A percentile compares a stretch with the other conserved stretches of the same genome.
These are phyloP conservation scores for Limenitis camilla DNA, from an alignment of 2,888 invertebrate species.

Conservation along the genomic window DNA sequence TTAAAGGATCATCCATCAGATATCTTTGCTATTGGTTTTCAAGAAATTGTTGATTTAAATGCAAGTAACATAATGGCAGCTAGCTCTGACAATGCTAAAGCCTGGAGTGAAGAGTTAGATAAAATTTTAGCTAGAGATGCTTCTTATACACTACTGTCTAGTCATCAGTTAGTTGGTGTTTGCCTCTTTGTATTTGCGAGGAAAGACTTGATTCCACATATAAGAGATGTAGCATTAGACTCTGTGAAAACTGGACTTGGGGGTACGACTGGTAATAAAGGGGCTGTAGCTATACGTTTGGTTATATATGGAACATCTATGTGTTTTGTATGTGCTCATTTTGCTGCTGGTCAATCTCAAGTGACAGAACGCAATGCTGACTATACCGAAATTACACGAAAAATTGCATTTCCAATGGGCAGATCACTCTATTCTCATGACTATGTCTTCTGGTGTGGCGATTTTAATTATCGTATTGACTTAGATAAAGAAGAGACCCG, in stretches of 20 bases:
- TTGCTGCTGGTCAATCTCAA: constrained; percentile 99
- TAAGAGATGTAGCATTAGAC: constrained; percentile 95
- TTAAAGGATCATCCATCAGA: constrained; percentile 82
- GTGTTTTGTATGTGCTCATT: constrained; percentile 98
- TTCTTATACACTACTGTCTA: constrained; percentile 91
- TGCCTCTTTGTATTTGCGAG: constrained; percentile 96
- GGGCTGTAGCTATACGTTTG: constrained; percentile 94
- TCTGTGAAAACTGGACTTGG: constrained; percentile 98
- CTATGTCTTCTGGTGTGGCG: constrained; percentile 99
- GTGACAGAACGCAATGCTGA: constrained; percentile 96
- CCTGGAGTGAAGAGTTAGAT: constrained; percentile 96
- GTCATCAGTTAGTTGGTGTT: constrained; percentile 97
- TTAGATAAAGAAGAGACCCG: constrained; percentile 96
- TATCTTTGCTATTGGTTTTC: constrained; percentile 98
- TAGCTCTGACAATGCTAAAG: constrained; percentile 90
- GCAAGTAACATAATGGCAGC: constrained; percentile 98
- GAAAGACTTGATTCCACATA: constrained; percentile 89
- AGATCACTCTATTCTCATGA: constrained; percentile 95
- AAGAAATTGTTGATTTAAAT: constrained; percentile 99
- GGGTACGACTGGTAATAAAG: constrained; percentile 98
- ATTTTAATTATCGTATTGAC: constrained; percentile 98
- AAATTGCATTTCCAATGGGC: constrained; percentile 93
- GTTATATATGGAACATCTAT: constrained; percentile 94
- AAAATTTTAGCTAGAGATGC: constrained; percentile 91
- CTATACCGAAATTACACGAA: constrained; percentile 95